Conservation (phyloP, 2,113 vertebrate species). For the Poeciliopsis prolifica region DNA sequence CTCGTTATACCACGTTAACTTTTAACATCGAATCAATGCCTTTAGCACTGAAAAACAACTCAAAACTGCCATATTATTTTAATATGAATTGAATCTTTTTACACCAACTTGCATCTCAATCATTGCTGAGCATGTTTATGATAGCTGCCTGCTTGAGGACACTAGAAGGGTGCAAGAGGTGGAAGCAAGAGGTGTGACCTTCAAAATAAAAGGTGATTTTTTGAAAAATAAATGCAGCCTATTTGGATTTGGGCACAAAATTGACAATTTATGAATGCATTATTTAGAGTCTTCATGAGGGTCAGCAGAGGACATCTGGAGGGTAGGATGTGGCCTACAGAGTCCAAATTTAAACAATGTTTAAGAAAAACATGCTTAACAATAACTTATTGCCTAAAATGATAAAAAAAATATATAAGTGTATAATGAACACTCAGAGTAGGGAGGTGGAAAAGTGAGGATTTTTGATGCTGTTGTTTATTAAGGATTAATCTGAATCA, state of each 20-base stretch:
- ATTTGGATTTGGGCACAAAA: background rate
- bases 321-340: background rate
- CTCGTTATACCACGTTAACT: too few relatives aligned
- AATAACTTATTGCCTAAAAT: background rate
- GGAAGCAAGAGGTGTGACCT: background rate
- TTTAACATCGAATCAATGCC: too few relatives aligned
- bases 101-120: background rate
- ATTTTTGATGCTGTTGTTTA: background rate
- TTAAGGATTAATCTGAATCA: background rate
- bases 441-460: background rate
- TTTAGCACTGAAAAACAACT: too few relatives aligned
- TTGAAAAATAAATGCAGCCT: background rate
- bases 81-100: too few relatives aligned
- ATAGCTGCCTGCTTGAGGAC: background rate
- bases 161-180: too few relatives aligned
- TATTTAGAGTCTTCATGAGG: background rate
- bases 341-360: background rate
- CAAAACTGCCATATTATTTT: too few relatives aligned
- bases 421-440: background rate
- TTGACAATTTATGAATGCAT: background rate
- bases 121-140: background rate
- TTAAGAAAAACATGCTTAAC: background rate
- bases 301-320: background rate
- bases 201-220: background rate
- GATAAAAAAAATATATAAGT: background rate